A percentile compares a stretch with the other conserved stretches of the same genome.
Conservation (phyloP, 2,888 invertebrate genomes). For the Noctua comes region DNA sequence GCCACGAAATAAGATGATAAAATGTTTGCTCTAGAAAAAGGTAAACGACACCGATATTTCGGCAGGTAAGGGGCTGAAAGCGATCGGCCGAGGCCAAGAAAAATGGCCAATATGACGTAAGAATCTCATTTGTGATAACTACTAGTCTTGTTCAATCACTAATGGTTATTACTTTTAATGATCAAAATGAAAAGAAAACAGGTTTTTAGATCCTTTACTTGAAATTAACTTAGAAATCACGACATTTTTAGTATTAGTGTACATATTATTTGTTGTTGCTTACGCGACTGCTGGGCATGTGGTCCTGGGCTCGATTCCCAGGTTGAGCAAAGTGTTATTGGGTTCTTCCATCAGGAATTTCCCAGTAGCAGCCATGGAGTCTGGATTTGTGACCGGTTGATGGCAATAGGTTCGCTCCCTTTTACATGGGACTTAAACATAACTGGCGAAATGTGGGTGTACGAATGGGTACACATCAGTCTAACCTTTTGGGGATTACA, state of each 20-base stretch:
- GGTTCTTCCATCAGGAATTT: too few relatives aligned
- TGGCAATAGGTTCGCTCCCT: too few relatives aligned
- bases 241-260: not conserved
- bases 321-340: too few relatives aligned
- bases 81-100: not conserved
- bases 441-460: too few relatives aligned
- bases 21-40: constrained; percentile 38
- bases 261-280: not conserved
- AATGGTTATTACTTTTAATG: not conserved
- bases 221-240: not conserved
- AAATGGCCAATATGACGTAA: not conserved
- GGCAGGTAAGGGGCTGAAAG: constrained; percentile 17
- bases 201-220: not conserved
- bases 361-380: too few relatives aligned
- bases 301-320: too few relatives aligned
- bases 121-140: not conserved
- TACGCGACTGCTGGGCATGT: too few relatives aligned
- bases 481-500: too few relatives aligned
- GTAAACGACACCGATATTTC: constrained; percentile 25
- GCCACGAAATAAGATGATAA: constrained; percentile 29
- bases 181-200: not conserved
- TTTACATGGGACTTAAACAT: too few relatives aligned
- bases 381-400: too few relatives aligned
- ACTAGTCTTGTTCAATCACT: not conserved
- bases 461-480: too few relatives aligned